These are phyloP conservation scores for Liopterus haemorrhoidalis DNA, from an alignment of 2,888 invertebrate genomes.

Conservation along the genomic window DNA sequence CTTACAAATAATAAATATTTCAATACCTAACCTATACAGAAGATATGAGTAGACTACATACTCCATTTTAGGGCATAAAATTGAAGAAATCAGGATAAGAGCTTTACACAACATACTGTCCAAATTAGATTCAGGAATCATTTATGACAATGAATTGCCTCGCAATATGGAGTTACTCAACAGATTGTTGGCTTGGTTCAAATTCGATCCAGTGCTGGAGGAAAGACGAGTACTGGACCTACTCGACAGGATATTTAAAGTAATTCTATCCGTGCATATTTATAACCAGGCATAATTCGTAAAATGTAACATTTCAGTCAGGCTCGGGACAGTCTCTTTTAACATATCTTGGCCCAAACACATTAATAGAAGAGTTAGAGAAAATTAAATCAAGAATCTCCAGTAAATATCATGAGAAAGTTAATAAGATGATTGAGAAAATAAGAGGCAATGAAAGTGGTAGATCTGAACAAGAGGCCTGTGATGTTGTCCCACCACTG, in stretches of 20 bases:
- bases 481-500: conserved; percentile 47
- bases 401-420: conserved; percentile 42
- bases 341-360: conserved; percentile 48
- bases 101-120: conserved; percentile 46
- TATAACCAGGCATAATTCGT: conserved; percentile 13
- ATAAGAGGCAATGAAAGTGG: conserved; percentile 43
- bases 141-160: conserved; percentile 55
- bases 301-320: conserved; percentile 11
- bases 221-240: conserved; percentile 55
- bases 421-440: conserved; percentile 48
- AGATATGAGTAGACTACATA: neutral
- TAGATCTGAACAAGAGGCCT: conserved; percentile 32
- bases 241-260: conserved; percentile 53
- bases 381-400: conserved; percentile 46
- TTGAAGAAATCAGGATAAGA: conserved; percentile 44
- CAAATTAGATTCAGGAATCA: conserved; percentile 59
- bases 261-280: conserved; percentile 36
- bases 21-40: conserved; percentile 17
- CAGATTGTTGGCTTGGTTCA: conserved; percentile 59
- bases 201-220: conserved; percentile 49
- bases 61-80: conserved; percentile 40
- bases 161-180: conserved; percentile 54
- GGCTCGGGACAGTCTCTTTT: conserved; percentile 40
- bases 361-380: conserved; percentile 45
- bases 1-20: conserved; percentile 5